Evolutionary conservation across 2,113 vertebrate species (phyloP).

Genomic region (Genyomyrus donnyi): DNA sequence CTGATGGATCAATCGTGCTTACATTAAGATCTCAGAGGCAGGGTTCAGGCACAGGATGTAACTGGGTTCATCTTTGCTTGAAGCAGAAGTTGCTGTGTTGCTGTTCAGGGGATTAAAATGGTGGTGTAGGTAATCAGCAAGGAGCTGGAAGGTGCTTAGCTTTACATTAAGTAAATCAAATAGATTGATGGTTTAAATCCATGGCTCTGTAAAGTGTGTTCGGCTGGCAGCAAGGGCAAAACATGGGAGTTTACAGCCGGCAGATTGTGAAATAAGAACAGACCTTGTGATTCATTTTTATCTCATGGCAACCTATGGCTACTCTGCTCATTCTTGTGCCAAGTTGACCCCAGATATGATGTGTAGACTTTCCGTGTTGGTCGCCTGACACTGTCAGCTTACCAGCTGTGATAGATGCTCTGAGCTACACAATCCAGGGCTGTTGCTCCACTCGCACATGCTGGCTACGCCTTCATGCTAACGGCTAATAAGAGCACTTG

Average conservation of each 20-base stretch:
- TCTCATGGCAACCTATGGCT: background rate
- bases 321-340: background rate
- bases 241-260: background rate
- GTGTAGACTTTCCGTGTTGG: background rate
- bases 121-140: background rate
- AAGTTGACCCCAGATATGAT: background rate
- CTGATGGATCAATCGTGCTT: background rate
- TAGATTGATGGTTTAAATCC: background rate
- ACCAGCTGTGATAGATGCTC: background rate
- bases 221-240: background rate
- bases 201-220: background rate
- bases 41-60: background rate
- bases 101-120: background rate
- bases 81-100: background rate
- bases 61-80: background rate
- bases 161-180: background rate
- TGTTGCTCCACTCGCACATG: background rate
- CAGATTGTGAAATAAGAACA: background rate
- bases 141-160: background rate
- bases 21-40: background rate
- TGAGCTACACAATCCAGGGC: background rate
- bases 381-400: background rate
- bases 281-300: background rate
- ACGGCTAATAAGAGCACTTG: background rate
- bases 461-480: background rate